Base-by-base conservation (phyloP, 2,113 vertebrate species). In the Misgurnus anguillicaudatus region DNA sequence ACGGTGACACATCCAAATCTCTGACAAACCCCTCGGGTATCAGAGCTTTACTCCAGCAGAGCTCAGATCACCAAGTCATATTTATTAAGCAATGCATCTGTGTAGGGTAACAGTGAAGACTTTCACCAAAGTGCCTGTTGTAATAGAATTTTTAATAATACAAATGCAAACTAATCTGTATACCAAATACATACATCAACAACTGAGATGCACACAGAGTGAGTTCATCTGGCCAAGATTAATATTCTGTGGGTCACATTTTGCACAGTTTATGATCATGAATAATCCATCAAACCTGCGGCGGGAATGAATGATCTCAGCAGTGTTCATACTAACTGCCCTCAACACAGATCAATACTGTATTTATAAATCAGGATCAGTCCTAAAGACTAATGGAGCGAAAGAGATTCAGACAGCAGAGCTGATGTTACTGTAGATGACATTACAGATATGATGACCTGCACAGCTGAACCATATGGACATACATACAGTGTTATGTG, bases 271-370 rank as follows among this genome's bases (percentile, higher is more conserved):
- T 85, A 79, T 80, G 55, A 39, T 53, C 60, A 60, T 45, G 69
- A 72, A 79, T 67, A 76, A 81, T 81, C 72, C 55, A 77, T 84
- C 66, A 71, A 48, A 77, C 55, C 72, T 76, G 63, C 75, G 77
- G 73, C 45, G 67, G 67, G 42, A 80, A 85, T 85, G 42, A 80
- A 85, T 85, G 80, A 85, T 75, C 61, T 76, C 55, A 19, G 79
- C 55, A 47, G 45, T 51, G 53, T 77, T 60, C 47, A 75, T 69
- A 76, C 66, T 17, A 42, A 55, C 69, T 73, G 65, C 70, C 39
- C 42, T 73, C 45, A 73, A 75, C 61, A 47, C 41, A 65, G 73
- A 79, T 82, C 80, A 80, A 82, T 76, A 85, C n/a, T 8, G 47
- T 66, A 80, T 80, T 77, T 42, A 73, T 73, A 68, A 61, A 21